Evolutionary conservation across 2,113 vertebrate genomes (phyloP).

Genomic region (Patagioenas fasciata): DNA sequence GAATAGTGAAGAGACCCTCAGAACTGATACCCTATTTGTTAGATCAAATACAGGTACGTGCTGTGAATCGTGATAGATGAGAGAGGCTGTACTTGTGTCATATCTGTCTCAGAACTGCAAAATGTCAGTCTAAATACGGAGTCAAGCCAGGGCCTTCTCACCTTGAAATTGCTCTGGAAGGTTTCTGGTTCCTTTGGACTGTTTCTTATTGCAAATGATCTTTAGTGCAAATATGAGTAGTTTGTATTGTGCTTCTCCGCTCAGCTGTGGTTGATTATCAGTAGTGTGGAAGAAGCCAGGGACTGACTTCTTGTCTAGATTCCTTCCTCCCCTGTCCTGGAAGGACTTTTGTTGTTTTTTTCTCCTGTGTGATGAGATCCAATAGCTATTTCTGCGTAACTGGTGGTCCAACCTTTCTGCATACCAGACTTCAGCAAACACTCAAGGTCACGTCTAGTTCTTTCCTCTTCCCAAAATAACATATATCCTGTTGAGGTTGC

Average conservation of each 20-base stretch:
- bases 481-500: not conserved
- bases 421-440: not conserved
- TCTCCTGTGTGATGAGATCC: not conserved
- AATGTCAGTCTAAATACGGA: not conserved
- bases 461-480: not conserved
- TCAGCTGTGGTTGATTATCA: not conserved
- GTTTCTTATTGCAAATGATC: not conserved
- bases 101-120: not conserved
- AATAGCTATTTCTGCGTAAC: not conserved
- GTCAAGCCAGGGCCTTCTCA: not conserved
- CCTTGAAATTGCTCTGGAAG: not conserved
- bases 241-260: not conserved
- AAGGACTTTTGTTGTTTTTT: not conserved
- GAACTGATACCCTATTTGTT: not conserved
- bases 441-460: not conserved
- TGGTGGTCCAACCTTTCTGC: not conserved
- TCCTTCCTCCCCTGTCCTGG: too few relatives aligned
- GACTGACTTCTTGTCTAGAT: not conserved
- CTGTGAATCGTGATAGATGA: not conserved
- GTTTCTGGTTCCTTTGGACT: not conserved
- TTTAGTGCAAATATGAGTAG: not conserved
- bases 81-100: not conserved
- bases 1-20: not conserved
- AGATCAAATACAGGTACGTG: fast-evolving
- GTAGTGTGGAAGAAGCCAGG: not conserved